phyloP scores from a whole-genome alignment of 53 echinoderm and acorn worm genomes.

The Zoroaster sp. region DNA sequence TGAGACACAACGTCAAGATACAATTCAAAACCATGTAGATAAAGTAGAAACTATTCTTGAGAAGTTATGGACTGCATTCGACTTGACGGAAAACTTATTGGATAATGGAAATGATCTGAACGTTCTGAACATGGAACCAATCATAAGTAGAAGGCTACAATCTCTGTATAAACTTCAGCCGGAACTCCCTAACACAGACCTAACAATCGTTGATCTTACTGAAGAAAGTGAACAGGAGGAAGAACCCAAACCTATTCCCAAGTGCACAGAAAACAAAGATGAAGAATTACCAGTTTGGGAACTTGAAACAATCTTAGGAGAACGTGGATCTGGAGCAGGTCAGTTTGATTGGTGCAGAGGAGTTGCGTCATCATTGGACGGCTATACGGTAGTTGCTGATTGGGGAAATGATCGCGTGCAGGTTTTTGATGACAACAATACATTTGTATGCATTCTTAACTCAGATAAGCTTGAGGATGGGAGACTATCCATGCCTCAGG shows the following conservation, averaged over 20 bases:
- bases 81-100: slow-evolving; percentile 73
- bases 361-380: slow-evolving; percentile 72
- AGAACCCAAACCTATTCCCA: background rate
- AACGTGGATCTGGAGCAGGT: slow-evolving; percentile 69
- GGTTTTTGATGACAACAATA: slow-evolving; percentile 73
- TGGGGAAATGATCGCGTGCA: slow-evolving; percentile 95
- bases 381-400: slow-evolving; percentile 82
- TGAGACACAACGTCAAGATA: slow-evolving; percentile 57
- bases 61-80: slow-evolving; percentile 78
- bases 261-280: background rate
- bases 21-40: slow-evolving; percentile 64
- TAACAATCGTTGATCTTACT: slow-evolving; percentile 67
- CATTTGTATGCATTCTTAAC: slow-evolving; percentile 75
- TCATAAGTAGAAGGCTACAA: slow-evolving; percentile 56
- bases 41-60: slow-evolving; percentile 71
- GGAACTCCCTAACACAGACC: slow-evolving; percentile 56
- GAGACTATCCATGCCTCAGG: slow-evolving; percentile 87
- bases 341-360: slow-evolving; percentile 94
- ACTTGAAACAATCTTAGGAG: slow-evolving; percentile 73
- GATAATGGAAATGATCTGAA: slow-evolving; percentile 84
- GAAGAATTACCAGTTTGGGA: slow-evolving; percentile 62
- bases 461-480: slow-evolving; percentile 63
- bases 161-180: slow-evolving; percentile 61
- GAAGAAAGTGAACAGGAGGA: slow-evolving; percentile 55
- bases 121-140: slow-evolving; percentile 62